A percentile compares a stretch with the other conserved stretches of the same genome.
Evolutionary conservation across 1,140 invertebrate species (phyloP).

Genomic region (Nylanderia fulva): DNA sequence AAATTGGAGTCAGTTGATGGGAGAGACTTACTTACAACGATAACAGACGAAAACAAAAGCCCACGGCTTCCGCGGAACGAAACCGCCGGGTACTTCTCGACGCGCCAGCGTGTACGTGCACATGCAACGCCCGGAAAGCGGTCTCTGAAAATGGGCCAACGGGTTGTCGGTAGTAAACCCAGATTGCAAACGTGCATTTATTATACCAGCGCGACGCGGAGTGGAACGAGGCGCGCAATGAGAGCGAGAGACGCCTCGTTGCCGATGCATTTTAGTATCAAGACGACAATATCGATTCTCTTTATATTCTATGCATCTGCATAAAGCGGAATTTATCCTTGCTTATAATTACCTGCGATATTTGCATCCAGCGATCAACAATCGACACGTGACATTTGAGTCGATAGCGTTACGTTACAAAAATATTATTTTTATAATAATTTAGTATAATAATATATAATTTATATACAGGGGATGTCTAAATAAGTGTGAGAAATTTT

Average conservation of each 20-base stretch:
- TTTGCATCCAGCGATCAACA: background rate
- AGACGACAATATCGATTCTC: constrained; percentile 66
- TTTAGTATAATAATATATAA: background rate
- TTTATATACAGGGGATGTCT: too few species aligned
- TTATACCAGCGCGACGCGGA: constrained; percentile 46
- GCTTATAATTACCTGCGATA: constrained; percentile 35
- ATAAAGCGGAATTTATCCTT: constrained; percentile 49
- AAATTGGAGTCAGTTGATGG: constrained; percentile 68
- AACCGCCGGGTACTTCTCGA: constrained; percentile 47
- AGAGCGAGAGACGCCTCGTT: constrained; percentile 66
- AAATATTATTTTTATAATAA: background rate
- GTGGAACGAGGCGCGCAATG: constrained; percentile 56
- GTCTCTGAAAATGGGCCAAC: constrained; percentile 71
- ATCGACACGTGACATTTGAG: background rate
- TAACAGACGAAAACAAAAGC: constrained; percentile 69
- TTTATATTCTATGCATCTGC: constrained; percentile 20
- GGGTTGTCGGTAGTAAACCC: constrained; percentile 72
- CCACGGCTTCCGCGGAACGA: constrained; percentile 44
- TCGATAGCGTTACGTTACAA: background rate
- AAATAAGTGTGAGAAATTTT: too few species aligned
- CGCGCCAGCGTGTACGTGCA: constrained; percentile 24
- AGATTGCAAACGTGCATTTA: constrained; percentile 75
- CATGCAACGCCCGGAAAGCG: constrained; percentile 66
- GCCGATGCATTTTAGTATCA: constrained; percentile 66
- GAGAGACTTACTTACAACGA: constrained; percentile 55